A percentile compares a stretch with the other conserved stretches of the same genome.
These are phyloP conservation scores for Micrastur ruficollis DNA, from an alignment of 2,797 vertebrate genomes.

Conservation along the genomic window DNA sequence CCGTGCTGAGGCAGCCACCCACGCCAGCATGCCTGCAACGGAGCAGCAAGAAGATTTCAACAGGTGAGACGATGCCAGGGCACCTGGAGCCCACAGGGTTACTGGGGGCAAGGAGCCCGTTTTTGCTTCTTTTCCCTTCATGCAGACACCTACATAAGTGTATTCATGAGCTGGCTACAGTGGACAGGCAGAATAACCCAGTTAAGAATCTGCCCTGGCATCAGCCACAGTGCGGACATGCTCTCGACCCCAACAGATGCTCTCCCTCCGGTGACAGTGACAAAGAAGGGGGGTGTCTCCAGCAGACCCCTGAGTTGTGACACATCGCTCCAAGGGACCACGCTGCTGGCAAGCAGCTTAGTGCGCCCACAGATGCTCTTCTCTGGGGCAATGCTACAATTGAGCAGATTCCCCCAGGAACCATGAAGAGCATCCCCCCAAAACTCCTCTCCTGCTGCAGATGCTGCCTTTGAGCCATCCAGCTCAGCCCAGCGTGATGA, in stretches of 20 bases:
- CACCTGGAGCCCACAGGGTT: background rate
- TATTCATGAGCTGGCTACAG: background rate
- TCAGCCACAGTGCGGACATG: background rate
- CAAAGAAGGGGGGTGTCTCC: background rate
- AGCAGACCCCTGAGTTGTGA: background rate
- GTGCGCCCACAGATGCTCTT: background rate
- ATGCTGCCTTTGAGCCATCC: background rate
- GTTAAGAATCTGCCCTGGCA: background rate
- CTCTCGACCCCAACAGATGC: background rate
- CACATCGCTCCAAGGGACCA: background rate
- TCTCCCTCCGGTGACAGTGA: background rate
- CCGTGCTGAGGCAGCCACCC: background rate
- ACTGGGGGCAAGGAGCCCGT: background rate
- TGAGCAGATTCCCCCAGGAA: background rate
- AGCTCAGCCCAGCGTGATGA: background rate
- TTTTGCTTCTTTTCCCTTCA: background rate
- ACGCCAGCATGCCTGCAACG: background rate
- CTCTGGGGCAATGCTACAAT: background rate
- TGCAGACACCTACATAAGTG: rapidly evolving
- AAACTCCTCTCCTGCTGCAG: background rate
- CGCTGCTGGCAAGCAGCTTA: background rate
- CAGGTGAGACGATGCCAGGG: background rate
- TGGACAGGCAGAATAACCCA: rapidly evolving
- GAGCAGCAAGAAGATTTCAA: background rate
- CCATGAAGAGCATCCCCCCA: background rate